These are phyloP conservation scores for Sebastes trivittatus DNA, from an alignment of 2,797 vertebrate species.

Conservation along the genomic window DNA sequence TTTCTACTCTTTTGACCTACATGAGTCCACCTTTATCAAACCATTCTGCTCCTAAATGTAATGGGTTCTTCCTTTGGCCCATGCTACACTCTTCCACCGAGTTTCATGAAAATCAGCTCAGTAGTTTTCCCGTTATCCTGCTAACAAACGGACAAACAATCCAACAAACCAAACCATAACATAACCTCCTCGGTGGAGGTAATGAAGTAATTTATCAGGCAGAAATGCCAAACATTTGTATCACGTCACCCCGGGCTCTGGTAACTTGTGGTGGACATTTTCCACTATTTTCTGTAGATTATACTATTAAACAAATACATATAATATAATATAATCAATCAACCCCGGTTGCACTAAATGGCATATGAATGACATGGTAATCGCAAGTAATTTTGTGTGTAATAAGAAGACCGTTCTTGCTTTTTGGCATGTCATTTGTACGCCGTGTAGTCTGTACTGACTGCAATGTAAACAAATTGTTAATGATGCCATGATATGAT, in stretches of 20 bases:
- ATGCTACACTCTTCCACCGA: not conserved
- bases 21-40: not conserved
- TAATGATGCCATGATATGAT: not conserved
- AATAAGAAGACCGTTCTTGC: too few species aligned
- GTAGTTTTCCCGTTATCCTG: not conserved
- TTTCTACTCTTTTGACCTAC: not conserved
- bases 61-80: not conserved
- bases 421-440: too few species aligned
- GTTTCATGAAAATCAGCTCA: not conserved
- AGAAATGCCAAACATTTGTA: not conserved
- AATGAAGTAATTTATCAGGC: not conserved
- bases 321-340: not conserved
- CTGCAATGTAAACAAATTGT: too few species aligned
- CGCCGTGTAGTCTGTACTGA: too few species aligned
- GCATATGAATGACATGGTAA: rapidly evolving
- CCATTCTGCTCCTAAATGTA: not conserved
- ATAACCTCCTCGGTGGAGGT: not conserved
- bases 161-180: not conserved
- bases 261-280: not conserved
- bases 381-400: too few species aligned
- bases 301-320: not conserved
- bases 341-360: too few species aligned
- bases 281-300: not conserved
- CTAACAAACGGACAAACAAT: not conserved
- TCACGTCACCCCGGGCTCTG: not conserved